A percentile compares a stretch with the other conserved stretches of the same genome.
Evolutionary conservation across 2,797 vertebrate genomes (phyloP).

Genomic region (Borostomias antarcticus): DNA sequence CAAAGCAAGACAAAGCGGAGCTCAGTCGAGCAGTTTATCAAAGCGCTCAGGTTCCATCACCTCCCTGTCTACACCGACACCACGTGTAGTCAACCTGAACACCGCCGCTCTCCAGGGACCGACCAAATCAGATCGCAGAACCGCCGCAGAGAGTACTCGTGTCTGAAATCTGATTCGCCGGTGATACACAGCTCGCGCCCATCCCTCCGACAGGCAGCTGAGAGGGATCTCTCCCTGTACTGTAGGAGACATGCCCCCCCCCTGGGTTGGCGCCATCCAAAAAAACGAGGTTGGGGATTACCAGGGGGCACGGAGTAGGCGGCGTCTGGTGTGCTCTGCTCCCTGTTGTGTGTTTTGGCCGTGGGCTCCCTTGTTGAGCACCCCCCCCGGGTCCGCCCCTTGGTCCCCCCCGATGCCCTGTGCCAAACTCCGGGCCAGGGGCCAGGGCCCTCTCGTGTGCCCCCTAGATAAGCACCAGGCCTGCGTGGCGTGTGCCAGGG

Average conservation of each 20-base stretch:
- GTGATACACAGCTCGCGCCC: too few relatives aligned
- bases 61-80: background rate
- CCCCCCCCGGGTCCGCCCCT: constrained; percentile 12
- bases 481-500: constrained; percentile 43
- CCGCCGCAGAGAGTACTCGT: too few relatives aligned
- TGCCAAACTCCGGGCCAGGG: constrained; percentile 54
- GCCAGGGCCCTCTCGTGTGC: constrained; percentile 57
- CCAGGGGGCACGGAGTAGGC: too few relatives aligned
- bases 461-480: constrained; percentile 51
- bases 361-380: constrained; percentile 26
- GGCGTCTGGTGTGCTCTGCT: constrained; percentile 16
- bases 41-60: background rate
- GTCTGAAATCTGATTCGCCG: too few relatives aligned
- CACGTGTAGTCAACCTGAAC: too few relatives aligned
- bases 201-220: too few relatives aligned
- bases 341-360: constrained; percentile 39
- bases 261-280: constrained; percentile 5
- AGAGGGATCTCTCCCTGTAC: too few relatives aligned
- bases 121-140: too few relatives aligned
- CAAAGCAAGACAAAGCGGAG: background rate
- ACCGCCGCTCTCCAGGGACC: too few relatives aligned
- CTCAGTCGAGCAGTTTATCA: background rate
- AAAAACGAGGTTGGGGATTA: background rate
- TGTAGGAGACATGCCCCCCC: too few relatives aligned
- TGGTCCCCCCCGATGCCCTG: constrained; percentile 26